A percentile compares a stretch with the other conserved stretches of the same genome.
Evolutionary conservation across 2,888 invertebrate genomes (phyloP).

Genomic region (Euplexia lucipara): DNA sequence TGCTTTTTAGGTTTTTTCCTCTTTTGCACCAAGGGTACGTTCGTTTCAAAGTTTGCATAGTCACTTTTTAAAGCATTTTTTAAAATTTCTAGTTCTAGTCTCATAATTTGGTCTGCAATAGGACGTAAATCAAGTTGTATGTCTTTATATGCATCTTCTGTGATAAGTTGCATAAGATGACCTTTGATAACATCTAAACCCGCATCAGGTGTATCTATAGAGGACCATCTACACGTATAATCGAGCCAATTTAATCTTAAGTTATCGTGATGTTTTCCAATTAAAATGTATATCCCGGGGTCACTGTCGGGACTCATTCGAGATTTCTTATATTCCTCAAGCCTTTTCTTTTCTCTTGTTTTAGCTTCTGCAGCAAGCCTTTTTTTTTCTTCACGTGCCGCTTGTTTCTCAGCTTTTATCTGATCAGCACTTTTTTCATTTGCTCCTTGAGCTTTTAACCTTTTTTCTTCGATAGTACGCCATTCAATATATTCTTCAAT

Average conservation of each 20-base stretch:
- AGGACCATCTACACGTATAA: constrained; percentile 83
- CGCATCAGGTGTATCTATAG: constrained; percentile 82
- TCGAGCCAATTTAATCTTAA: constrained; percentile 74
- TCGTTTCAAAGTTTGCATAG: constrained; percentile 65
- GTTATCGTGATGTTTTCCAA: constrained; percentile 72
- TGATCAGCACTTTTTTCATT: constrained; percentile 83
- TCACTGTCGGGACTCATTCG: constrained; percentile 87
- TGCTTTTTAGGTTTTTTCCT: constrained; percentile 82
- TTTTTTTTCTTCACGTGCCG: constrained; percentile 82
- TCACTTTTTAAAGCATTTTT: constrained; percentile 89
- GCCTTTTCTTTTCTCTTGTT: constrained; percentile 78
- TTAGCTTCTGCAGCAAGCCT: constrained; percentile 79
- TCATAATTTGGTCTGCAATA: constrained; percentile 93
- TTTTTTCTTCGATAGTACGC: constrained; percentile 77
- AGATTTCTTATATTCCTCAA: constrained; percentile 84
- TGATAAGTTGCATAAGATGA: constrained; percentile 92
- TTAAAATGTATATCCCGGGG: constrained; percentile 80
- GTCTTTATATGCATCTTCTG: constrained; percentile 92
- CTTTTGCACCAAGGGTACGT: constrained; percentile 76
- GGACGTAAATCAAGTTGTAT: constrained; percentile 92
- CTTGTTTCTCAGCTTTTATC: constrained; percentile 84
- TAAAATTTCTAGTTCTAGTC: constrained; percentile 88
- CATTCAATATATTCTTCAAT: constrained; percentile 91
- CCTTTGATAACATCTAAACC: constrained; percentile 91
- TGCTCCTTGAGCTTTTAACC: constrained; percentile 79